A percentile compares a stretch with the other conserved stretches of the same genome.
Evolutionary conservation across 2,888 invertebrate genomes (phyloP).

Genomic region (Protophormia terraenovae): DNA sequence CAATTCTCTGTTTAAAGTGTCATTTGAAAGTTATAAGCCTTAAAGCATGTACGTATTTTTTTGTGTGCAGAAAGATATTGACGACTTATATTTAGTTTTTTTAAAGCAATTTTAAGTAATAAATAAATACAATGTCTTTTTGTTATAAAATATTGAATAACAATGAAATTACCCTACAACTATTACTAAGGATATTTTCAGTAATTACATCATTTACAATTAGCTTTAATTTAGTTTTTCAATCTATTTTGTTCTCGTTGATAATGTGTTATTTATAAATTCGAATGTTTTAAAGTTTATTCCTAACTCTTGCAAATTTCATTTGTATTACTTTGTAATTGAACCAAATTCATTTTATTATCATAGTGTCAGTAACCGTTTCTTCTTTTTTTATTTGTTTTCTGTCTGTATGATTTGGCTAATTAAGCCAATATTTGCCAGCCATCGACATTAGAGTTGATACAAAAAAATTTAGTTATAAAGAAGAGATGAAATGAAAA

Average conservation of each 20-base stretch:
- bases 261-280: background rate
- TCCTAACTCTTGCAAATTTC: background rate
- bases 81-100: too few relatives aligned
- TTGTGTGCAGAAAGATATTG: too few relatives aligned
- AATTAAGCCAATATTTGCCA: conserved; percentile 39
- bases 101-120: too few relatives aligned
- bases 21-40: too few relatives aligned
- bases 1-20: too few relatives aligned
- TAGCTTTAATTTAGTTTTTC: too few relatives aligned
- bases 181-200: too few relatives aligned
- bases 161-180: too few relatives aligned
- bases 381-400: background rate
- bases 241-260: background rate
- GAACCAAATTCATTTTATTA: conserved; percentile 3
- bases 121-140: too few relatives aligned
- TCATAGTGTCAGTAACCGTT: background rate
- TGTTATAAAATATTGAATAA: too few relatives aligned
- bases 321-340: conserved; percentile 49
- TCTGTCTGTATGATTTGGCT: background rate
- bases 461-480: background rate
- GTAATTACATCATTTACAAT: too few relatives aligned
- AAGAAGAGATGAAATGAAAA: background rate
- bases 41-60: too few relatives aligned
- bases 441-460: background rate
- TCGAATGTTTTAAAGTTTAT: background rate